Conservation (phyloP, 2,113 vertebrate genomes). For the Caracal caracal region DNA sequence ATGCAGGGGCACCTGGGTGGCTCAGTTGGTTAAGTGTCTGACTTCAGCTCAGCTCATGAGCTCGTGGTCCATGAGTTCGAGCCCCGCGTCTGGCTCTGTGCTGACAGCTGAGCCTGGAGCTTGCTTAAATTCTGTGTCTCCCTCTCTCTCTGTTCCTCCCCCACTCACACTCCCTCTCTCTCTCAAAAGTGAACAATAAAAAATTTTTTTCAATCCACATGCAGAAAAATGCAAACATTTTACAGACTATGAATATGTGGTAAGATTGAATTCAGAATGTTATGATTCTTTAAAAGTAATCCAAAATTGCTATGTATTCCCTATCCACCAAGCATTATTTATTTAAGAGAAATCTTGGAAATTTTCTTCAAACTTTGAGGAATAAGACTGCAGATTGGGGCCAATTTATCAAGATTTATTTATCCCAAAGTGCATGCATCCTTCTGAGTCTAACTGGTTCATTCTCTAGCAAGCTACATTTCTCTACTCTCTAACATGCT, state of each 20-base stretch:
- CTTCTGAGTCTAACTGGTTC: background rate
- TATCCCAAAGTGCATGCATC: background rate
- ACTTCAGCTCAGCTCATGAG: too few relatives aligned
- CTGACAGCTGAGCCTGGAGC: too few relatives aligned
- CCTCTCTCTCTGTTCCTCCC: too few relatives aligned
- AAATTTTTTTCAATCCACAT: too few relatives aligned
- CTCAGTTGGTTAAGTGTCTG: too few relatives aligned
- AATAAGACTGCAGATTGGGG: background rate
- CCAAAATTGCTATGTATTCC: background rate
- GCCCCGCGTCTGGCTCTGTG: too few relatives aligned
- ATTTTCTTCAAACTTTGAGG: conserved; percentile 13
- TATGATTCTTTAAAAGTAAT: conserved; percentile 4
- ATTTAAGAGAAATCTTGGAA: background rate
- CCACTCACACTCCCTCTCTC: too few relatives aligned
- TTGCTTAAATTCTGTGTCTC: too few relatives aligned
- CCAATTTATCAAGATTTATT: conserved; percentile 48
- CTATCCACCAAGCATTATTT: background rate
- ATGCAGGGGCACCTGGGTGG: background rate
- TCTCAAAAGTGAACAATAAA: too few relatives aligned
- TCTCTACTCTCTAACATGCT: background rate
- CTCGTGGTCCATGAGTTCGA: too few relatives aligned
- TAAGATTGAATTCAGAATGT: background rate
- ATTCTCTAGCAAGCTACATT: background rate
- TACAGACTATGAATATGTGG: background rate
- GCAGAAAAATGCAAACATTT: background rate